These are phyloP conservation scores for Myxocyprinus asiaticus DNA, from an alignment of 2,113 vertebrate genomes.

Conservation along the genomic window DNA sequence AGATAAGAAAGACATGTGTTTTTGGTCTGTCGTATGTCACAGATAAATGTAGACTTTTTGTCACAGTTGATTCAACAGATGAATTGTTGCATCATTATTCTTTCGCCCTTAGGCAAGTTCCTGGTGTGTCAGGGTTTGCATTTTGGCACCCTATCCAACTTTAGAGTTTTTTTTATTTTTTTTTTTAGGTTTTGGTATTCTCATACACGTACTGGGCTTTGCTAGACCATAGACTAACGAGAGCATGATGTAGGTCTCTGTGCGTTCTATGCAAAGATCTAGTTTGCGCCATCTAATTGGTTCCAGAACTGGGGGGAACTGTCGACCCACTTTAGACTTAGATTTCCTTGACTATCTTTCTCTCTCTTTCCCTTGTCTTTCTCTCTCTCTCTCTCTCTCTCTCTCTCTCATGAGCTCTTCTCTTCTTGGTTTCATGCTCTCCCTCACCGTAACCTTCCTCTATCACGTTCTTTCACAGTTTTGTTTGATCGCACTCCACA, in stretches of 20 bases:
- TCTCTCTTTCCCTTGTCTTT: conserved; percentile 9
- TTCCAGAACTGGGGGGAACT: conserved; percentile 37
- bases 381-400: neutral
- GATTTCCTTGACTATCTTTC: too few relatives aligned
- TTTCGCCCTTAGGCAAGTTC: neutral
- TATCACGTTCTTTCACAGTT: conserved; percentile 23
- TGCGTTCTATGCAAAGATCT: conserved; percentile 5
- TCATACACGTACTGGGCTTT: neutral
- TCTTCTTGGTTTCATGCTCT: neutral
- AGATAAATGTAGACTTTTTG: conserved; percentile 3
- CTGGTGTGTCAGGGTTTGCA: neutral
- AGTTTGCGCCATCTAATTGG: conserved; percentile 34
- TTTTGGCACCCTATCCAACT: conserved; percentile 2
- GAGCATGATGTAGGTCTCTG: conserved; percentile 5
- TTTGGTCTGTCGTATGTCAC: neutral
- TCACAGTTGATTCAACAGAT: conserved; percentile 23
- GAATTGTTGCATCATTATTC: neutral
- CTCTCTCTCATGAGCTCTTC: neutral
- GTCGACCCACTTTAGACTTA: neutral
- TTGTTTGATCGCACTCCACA: conserved; percentile 5
- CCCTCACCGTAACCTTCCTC: conserved; percentile 29
- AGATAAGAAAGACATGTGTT: neutral
- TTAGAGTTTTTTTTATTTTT: too few relatives aligned
- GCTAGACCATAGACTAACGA: neutral
- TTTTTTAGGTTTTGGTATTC: too few relatives aligned